Conservation (phyloP, 2,888 invertebrate species). For the Chaetogeoica ovagalla region DNA sequence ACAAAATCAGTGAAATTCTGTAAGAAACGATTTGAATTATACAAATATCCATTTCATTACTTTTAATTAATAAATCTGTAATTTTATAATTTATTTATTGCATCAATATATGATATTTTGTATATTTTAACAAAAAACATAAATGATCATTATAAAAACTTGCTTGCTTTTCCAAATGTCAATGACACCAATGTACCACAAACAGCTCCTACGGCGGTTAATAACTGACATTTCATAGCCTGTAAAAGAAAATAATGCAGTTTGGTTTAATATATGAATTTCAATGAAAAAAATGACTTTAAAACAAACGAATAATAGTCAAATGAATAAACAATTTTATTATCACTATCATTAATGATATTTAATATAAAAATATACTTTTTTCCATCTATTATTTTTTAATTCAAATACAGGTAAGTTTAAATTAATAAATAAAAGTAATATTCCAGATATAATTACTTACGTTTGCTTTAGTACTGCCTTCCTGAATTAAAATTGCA, state of each 20-base stretch:
- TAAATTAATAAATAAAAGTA: background rate
- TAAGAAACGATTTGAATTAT: too few relatives aligned
- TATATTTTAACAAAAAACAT: background rate
- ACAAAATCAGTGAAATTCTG: too few relatives aligned
- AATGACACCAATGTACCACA: conserved; percentile 90
- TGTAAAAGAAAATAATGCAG: conserved; percentile 58
- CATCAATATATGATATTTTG: too few relatives aligned
- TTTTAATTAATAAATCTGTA: too few relatives aligned
- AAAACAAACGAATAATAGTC: too few relatives aligned
- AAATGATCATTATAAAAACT: conserved; percentile 52
- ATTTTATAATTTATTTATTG: too few relatives aligned
- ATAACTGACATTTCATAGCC: conserved; percentile 92
- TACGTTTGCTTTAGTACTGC: conserved; percentile 85
- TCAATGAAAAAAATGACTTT: background rate
- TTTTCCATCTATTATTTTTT: too few relatives aligned
- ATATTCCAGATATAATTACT: conserved; percentile 31
- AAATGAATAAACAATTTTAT: too few relatives aligned
- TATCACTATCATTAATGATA: too few relatives aligned
- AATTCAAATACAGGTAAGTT: too few relatives aligned
- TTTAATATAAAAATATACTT: too few relatives aligned
- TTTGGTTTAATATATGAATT: background rate
- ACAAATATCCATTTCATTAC: too few relatives aligned
- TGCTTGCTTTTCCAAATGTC: conserved; percentile 72
- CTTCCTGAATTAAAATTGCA: conserved; percentile 96
- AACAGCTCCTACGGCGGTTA: conserved; percentile 93